phyloP scores from a whole-genome alignment of 2,113 vertebrate genomes.

The Delphinus delphis region DNA sequence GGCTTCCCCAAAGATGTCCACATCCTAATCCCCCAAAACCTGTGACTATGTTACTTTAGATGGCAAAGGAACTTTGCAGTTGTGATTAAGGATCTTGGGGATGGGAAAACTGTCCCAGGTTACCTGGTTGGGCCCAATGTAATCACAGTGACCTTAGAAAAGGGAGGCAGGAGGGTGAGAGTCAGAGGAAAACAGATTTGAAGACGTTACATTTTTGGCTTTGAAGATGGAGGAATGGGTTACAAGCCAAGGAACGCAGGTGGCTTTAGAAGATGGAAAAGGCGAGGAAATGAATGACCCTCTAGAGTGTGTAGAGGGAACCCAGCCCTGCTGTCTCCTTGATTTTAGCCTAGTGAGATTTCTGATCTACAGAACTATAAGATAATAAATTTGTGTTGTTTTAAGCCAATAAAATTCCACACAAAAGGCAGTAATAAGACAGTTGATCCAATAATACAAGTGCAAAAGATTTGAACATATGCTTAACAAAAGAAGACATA shows the following conservation, averaged over 20 bases:
- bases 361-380: background rate
- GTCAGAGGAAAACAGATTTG: background rate
- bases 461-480: background rate
- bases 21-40: background rate
- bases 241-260: background rate
- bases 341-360: background rate
- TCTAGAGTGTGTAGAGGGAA: background rate
- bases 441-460: background rate
- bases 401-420: background rate
- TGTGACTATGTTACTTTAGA: background rate
- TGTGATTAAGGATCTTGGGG: background rate
- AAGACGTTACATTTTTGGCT: background rate
- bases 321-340: too few species aligned
- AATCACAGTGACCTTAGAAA: background rate
- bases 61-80: background rate
- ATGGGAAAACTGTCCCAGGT: background rate
- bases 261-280: background rate
- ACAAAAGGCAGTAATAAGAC: background rate
- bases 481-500: background rate
- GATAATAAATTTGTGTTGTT: background rate
- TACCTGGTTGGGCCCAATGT: background rate
- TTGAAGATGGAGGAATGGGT: background rate
- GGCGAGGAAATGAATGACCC: background rate
- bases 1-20: background rate
- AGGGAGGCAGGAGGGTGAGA: background rate